Evolutionary conservation across 2,113 vertebrate species (phyloP).

Genomic region (Fulmarus glacialis): DNA sequence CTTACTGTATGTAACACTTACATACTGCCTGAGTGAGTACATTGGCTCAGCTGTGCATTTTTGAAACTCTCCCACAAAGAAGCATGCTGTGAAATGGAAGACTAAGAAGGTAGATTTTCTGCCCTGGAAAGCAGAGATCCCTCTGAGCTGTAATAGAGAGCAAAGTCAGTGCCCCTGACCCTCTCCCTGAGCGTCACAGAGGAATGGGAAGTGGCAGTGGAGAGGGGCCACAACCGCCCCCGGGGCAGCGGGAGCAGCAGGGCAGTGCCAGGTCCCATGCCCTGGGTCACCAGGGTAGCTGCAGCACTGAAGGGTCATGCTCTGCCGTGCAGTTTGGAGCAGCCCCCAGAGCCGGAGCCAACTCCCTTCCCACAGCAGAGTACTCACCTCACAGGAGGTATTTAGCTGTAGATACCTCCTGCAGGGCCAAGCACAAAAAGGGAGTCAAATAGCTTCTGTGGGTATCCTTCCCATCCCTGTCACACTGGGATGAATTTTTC

Average conservation of each 20-base stretch:
- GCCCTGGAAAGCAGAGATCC: conserved; percentile 20
- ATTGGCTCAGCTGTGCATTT: neutral
- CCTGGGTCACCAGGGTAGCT: neutral
- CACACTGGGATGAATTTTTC: neutral
- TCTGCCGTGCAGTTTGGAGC: neutral
- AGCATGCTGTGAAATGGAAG: neutral
- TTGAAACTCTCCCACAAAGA: neutral
- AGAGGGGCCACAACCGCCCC: neutral
- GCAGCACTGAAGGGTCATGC: neutral
- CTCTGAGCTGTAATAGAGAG: neutral
- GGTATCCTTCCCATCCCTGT: neutral
- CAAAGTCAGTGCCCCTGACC: neutral
- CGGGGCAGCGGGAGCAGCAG: neutral
- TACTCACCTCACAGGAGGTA: too few species aligned
- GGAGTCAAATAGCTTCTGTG: neutral
- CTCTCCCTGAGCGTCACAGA: neutral
- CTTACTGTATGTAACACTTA: neutral
- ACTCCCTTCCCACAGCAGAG: neutral
- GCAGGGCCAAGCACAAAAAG: neutral
- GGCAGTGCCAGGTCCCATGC: neutral
- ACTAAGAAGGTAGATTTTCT: neutral
- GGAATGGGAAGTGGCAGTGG: neutral
- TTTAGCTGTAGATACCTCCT: neutral
- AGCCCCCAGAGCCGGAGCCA: neutral
- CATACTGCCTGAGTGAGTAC: neutral